Evolutionary conservation across 2,113 vertebrate species (phyloP).

Genomic region (Notiomystis cincta): DNA sequence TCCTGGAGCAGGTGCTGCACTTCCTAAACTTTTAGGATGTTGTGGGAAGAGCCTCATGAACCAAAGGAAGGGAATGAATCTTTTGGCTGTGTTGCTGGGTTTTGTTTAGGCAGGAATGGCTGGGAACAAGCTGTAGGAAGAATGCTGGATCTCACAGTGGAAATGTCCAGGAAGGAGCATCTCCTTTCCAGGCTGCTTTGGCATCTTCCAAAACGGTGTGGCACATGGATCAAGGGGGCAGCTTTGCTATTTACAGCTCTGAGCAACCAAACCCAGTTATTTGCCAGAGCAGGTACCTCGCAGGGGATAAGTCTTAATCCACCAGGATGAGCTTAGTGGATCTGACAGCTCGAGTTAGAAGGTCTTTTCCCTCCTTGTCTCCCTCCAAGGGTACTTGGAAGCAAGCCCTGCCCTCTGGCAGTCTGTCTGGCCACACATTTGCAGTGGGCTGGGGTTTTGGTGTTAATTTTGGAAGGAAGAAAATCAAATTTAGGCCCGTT

Average conservation of each 20-base stretch:
- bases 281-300: background rate
- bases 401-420: background rate
- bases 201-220: background rate
- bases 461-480: background rate
- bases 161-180: background rate
- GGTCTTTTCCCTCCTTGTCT: background rate
- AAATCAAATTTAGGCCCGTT: background rate
- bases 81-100: background rate
- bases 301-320: background rate
- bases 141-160: fast-evolving
- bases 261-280: background rate
- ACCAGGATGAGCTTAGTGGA: background rate
- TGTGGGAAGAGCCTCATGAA: background rate
- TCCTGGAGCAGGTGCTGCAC: background rate
- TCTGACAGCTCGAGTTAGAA: background rate
- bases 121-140: background rate
- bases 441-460: background rate
- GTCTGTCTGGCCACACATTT: background rate
- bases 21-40: background rate
- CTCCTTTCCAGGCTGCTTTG: background rate
- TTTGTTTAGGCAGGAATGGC: background rate
- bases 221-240: background rate
- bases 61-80: background rate
- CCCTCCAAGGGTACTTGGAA: background rate
- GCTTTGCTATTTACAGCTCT: background rate